Evolutionary conservation across 2,797 vertebrate species (phyloP).

Genomic region (Phoebastria nigripes): DNA sequence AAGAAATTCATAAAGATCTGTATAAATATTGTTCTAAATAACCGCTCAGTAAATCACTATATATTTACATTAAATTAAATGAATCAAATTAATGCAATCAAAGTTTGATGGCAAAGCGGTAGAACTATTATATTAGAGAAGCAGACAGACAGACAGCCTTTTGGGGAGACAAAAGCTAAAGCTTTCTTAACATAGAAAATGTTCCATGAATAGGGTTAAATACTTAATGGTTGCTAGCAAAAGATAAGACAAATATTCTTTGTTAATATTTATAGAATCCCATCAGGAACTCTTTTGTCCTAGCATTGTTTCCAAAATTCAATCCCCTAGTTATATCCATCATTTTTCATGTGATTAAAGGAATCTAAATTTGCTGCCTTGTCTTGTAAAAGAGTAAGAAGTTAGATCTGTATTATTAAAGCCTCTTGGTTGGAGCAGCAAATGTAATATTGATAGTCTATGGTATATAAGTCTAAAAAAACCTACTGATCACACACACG

Average conservation of each 20-base stretch:
- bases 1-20: not conserved
- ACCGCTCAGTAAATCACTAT: not conserved
- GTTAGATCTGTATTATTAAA: slow-evolving; percentile 50
- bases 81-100: slow-evolving; percentile 2
- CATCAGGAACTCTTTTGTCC: slow-evolving; percentile 62
- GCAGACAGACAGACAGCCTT: slow-evolving; percentile 50
- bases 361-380: slow-evolving; percentile 62
- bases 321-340: slow-evolving; percentile 61
- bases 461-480: slow-evolving; percentile 31
- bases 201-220: slow-evolving; percentile 57
- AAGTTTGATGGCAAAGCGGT: not conserved
- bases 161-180: slow-evolving; percentile 46
- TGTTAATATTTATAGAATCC: slow-evolving; percentile 69
- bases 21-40: not conserved
- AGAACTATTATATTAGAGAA: not conserved
- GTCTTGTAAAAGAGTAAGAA: slow-evolving; percentile 49
- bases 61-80: not conserved
- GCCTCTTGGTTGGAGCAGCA: slow-evolving; percentile 30
- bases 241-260: slow-evolving; percentile 69
- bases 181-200: slow-evolving; percentile 54
- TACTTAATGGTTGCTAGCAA: slow-evolving; percentile 62
- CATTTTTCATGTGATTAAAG: slow-evolving; percentile 68
- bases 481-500: not conserved
- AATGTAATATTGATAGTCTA: slow-evolving; percentile 57
- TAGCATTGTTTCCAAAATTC: slow-evolving; percentile 59